These are phyloP conservation scores for Eulemur rubriventer DNA, from an alignment of 2,797 vertebrate species.

Conservation along the genomic window DNA sequence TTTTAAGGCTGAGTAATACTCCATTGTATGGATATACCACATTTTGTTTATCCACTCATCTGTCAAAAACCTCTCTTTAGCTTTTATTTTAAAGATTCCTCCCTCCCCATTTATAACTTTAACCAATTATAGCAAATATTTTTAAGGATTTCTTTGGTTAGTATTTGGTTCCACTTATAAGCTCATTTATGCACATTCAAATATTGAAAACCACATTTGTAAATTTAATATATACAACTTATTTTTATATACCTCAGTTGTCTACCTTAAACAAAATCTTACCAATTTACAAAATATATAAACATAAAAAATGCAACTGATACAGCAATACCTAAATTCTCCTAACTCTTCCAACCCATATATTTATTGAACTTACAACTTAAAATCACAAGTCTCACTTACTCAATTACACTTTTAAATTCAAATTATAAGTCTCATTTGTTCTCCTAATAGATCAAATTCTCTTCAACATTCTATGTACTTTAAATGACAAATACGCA, in stretches of 20 bases:
- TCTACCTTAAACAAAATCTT: neutral
- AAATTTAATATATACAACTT: neutral
- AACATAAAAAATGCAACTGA: neutral
- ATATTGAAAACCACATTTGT: neutral
- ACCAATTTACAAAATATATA: neutral
- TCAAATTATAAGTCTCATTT: neutral
- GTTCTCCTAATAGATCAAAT: neutral
- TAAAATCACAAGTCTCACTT: slow-evolving; percentile 2
- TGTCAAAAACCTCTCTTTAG: neutral
- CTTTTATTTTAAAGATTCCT: neutral
- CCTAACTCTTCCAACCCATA: neutral
- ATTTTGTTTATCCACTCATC: neutral
- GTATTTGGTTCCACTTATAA: neutral
- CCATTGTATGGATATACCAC: neutral
- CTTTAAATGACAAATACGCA: neutral
- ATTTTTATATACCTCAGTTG: neutral
- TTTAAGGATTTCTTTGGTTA: neutral
- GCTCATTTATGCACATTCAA: neutral
- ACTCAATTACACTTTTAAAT: neutral
- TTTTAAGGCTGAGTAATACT: neutral
- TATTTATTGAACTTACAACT: slow-evolving; percentile 14
- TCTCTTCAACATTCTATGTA: neutral
- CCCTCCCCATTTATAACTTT: neutral
- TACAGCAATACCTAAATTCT: neutral
- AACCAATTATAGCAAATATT: slow-evolving; percentile 11